Base-by-base conservation (phyloP, 2,888 invertebrate species). In the Galerucella nymphaeae region DNA sequence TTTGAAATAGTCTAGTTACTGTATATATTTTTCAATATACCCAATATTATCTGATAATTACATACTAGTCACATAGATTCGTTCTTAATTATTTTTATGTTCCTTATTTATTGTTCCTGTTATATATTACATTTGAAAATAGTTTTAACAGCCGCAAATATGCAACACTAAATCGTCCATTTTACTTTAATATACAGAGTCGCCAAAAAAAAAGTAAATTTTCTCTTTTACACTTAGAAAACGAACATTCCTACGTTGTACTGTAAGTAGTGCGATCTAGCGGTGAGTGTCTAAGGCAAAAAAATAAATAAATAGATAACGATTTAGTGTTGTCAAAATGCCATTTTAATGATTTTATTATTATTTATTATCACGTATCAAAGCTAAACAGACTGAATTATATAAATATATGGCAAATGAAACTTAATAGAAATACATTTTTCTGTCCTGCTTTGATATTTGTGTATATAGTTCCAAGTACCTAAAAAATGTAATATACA, bases 41-140 rank as follows among this genome's bases (percentile, higher is more conserved):
- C 30, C 8, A 30, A 6, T n/a, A n/a, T 30, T 30, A 30, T 30
- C 8, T 30, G 30, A 30, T 30, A 30, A 30, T 8, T 8, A 30
- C 30, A 30, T 30, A 30, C 30, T 30, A 30, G 30, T 30, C 30
- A 30, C 10, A 53, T 53, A 18, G 45, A 38, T 20, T 18, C 41
- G 16, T 38, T 18, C 38, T 13, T 23, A 63, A 55, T 59, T 48
- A 13, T 38, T 48, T 66, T 45, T 66, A 20, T 16, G 66, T 66
- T 66, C 45, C 48, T 66, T 58, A 45, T 58, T 55, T 16, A 18
- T n/a, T 59, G 59, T 59, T 59, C 59, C 59, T 59, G 30, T 59
- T 59, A 59, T n/a, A n/a, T 57, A 23, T 57, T 30, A 30, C 2
- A 30, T 30, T 30, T 30, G 30, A 30, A 30, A 30, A 30, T 30